Evolutionary conservation across 2,797 vertebrate genomes (phyloP).

Genomic region (Margarornis squamiger): DNA sequence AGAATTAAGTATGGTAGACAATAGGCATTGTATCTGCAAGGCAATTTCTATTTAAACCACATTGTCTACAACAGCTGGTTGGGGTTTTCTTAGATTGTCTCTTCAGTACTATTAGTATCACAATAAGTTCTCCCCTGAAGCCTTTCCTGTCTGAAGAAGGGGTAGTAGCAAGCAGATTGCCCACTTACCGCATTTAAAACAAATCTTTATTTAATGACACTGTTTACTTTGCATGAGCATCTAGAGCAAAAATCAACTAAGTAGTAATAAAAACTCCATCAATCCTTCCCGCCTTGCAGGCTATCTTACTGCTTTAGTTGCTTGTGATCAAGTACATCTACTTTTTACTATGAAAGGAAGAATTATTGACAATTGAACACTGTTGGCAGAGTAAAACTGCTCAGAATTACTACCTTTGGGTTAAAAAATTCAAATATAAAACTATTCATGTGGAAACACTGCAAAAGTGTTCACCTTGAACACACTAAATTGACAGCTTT

Average conservation of each 20-base stretch:
- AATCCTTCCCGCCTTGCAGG: background rate
- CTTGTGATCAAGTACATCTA: background rate
- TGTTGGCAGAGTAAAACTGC: background rate
- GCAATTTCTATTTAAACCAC: background rate
- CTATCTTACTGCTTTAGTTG: background rate
- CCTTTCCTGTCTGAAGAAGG: slow-evolving; percentile 10
- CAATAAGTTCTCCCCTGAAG: slow-evolving; percentile 13
- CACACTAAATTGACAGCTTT: background rate
- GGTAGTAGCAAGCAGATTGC: background rate
- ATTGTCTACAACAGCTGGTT: background rate
- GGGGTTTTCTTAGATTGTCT: background rate
- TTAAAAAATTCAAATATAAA: background rate
- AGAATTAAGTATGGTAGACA: background rate
- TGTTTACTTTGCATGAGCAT: slow-evolving; percentile 30
- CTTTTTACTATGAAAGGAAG: background rate
- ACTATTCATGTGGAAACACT: background rate
- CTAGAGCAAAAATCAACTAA: slow-evolving; percentile 30
- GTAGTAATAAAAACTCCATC: background rate
- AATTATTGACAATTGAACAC: background rate
- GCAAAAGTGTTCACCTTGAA: background rate
- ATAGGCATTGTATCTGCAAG: background rate
- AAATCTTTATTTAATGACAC: slow-evolving; percentile 52
- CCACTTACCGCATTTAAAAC: background rate
- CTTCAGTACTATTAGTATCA: background rate
- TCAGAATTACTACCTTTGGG: background rate